These are phyloP conservation scores for Rhabdophis nuchalis DNA, from an alignment of 2,797 vertebrate genomes.

Conservation along the genomic window DNA sequence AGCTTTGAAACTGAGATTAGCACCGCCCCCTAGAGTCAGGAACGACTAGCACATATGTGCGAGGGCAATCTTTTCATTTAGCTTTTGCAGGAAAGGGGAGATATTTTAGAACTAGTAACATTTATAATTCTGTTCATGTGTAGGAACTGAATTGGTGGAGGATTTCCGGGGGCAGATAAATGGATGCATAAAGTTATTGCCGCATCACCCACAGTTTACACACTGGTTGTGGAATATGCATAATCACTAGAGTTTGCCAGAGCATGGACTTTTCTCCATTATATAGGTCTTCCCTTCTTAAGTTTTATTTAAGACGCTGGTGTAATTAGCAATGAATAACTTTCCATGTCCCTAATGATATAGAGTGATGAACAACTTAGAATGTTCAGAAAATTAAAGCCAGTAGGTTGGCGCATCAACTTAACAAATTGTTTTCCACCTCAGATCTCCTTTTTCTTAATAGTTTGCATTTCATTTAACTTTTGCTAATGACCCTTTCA, in stretches of 20 bases:
- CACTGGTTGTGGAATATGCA: background rate
- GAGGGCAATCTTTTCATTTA: too few species aligned
- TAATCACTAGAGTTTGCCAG: background rate
- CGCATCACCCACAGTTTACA: background rate
- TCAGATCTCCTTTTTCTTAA: constrained; percentile 37
- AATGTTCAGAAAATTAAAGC: constrained; percentile 2
- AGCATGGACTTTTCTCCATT: background rate
- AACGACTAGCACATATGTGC: too few species aligned
- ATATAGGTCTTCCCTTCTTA: background rate
- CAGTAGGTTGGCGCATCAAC: constrained; percentile 12
- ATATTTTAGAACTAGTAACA: background rate
- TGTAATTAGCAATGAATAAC: background rate
- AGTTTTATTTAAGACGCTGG: background rate
- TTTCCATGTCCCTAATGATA: background rate
- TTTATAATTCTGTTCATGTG: background rate
- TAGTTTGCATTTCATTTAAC: constrained; percentile 45
- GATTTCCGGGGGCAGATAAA: background rate
- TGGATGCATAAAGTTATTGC: background rate
- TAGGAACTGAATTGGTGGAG: background rate
- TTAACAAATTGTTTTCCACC: constrained; percentile 39
- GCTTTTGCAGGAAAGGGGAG: background rate
- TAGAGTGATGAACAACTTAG: background rate
- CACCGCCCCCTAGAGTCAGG: too few species aligned
- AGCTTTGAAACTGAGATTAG: too few species aligned
- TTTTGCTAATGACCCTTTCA: constrained; percentile 36